Base-by-base conservation (phyloP, 2,113 vertebrate species). In the Carlito syrichta region DNA sequence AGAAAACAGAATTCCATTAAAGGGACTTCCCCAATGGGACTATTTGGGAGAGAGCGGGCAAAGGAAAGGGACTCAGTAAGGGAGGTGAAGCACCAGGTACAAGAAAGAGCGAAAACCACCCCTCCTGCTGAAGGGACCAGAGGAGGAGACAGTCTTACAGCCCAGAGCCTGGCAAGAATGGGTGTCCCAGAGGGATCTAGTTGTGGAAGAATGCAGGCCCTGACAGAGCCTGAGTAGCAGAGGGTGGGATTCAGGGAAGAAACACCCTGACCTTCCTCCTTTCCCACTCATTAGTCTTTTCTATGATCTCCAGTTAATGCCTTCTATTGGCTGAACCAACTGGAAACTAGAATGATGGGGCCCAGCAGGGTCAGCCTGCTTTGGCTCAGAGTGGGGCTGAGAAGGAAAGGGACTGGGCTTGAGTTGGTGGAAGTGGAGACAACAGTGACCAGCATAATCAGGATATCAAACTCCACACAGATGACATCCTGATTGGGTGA, bases 1-100 rank as follows among this genome's bases (percentile, higher is more conserved):
- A 63, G 71, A 45, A 86, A 94, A 66, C 17, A 94, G 83, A 94
- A 85, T 69, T 45, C 52, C 23, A 45, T 79, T 43, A 22, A 84
- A 87, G 35, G 40, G 10, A 40, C 58, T 86, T 54, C 19, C 69
- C 30, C 74, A 38, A 66, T 86, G 38, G 40, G 12, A 50, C 56
- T 6, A 1, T 76, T 58, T 68, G 40, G 38, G n/a, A n/a, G 48
- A 79, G 13, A 60, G 43, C 25, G 27, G 23, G 11, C 58, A 58
- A 74, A 90, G 19, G 3, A 66, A 50, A 50, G 13, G 52, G 54
- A 60, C 58, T 50, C 60, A 13, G 20, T 2, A 32, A 58, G 30
- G 20, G 22, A 50, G 6, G 6, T 71, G 54, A 91, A 25, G 20
- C 17, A 45, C 20, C 8, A 9, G 38, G 3, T 16, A 45, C 45